These are phyloP conservation scores for Xylocopa sonorina DNA, from an alignment of 1,140 invertebrate species.

Conservation along the genomic window DNA sequence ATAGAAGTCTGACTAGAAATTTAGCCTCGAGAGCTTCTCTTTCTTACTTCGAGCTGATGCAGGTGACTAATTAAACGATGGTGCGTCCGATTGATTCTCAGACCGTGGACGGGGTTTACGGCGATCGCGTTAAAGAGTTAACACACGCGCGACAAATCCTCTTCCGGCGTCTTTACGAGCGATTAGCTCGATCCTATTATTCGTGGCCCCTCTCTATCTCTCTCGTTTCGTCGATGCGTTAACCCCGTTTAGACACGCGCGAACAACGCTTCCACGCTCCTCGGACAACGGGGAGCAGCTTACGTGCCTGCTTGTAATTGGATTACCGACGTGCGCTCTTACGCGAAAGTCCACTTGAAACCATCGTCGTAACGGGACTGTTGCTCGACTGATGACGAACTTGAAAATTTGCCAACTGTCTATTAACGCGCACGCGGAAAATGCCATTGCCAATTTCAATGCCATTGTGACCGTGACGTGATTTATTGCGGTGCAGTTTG, in stretches of 20 bases:
- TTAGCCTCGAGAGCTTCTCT: conserved; percentile 2
- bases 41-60: too few species aligned
- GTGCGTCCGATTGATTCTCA: too few species aligned
- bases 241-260: conserved; percentile 38
- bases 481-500: too few species aligned
- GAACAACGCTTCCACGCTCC: conserved; percentile 46
- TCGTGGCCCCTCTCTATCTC: background rate
- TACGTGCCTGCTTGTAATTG: conserved; percentile 61
- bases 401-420: conserved; percentile 4
- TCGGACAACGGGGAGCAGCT: conserved; percentile 24
- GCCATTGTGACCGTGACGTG: too few species aligned
- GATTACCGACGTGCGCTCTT: conserved; percentile 59
- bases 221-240: conserved; percentile 35
- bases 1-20: conserved; percentile 33
- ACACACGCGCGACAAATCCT: conserved; percentile 26
- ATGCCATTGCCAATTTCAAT: too few species aligned
- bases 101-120: too few species aligned
- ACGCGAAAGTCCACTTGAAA: conserved; percentile 32
- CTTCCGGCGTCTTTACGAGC: conserved; percentile 31
- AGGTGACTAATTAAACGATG: too few species aligned
- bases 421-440: background rate
- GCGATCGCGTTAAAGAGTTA: too few species aligned
- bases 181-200: conserved; percentile 64
- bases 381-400: too few species aligned
- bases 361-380: conserved; percentile 26